Evolutionary conservation across 2,113 vertebrate genomes (phyloP).

Genomic region (Eudorcas thomsonii): DNA sequence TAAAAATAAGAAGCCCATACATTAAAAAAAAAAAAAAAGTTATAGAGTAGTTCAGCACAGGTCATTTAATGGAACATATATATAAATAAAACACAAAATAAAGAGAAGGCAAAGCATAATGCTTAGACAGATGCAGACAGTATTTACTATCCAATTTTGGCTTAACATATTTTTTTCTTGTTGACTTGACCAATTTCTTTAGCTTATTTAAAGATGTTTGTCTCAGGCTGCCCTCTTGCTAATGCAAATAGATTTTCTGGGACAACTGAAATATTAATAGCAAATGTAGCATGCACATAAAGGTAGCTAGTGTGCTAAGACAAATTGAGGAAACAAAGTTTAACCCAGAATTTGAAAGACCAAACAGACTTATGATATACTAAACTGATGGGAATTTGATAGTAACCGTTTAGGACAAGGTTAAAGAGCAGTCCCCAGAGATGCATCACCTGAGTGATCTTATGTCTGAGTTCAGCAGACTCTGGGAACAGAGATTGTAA

Average conservation of each 20-base stretch:
- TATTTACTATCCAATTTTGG: neutral
- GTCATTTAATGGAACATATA: constrained; percentile 33
- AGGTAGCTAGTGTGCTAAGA: neutral
- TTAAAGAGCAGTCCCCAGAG: neutral
- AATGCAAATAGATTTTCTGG: neutral
- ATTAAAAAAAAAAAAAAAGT: constrained; percentile 32
- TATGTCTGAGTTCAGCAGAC: neutral
- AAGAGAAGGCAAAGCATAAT: neutral
- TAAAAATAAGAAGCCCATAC: constrained; percentile 56
- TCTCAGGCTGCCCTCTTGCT: neutral
- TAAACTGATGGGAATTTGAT: neutral
- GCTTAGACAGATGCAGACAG: neutral
- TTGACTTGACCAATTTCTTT: neutral
- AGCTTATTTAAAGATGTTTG: constrained; percentile 35
- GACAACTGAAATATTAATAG: neutral
- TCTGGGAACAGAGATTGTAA: neutral
- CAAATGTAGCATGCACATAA: neutral
- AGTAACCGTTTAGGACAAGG: neutral
- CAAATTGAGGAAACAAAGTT: neutral
- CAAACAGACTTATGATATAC: neutral
- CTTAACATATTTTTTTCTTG: neutral
- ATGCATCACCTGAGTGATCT: neutral
- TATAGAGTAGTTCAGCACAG: neutral
- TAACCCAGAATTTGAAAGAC: neutral
- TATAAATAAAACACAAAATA: constrained; percentile 58